Base-by-base conservation (phyloP, 2,113 vertebrate genomes). In the Phasianus colchicus region DNA sequence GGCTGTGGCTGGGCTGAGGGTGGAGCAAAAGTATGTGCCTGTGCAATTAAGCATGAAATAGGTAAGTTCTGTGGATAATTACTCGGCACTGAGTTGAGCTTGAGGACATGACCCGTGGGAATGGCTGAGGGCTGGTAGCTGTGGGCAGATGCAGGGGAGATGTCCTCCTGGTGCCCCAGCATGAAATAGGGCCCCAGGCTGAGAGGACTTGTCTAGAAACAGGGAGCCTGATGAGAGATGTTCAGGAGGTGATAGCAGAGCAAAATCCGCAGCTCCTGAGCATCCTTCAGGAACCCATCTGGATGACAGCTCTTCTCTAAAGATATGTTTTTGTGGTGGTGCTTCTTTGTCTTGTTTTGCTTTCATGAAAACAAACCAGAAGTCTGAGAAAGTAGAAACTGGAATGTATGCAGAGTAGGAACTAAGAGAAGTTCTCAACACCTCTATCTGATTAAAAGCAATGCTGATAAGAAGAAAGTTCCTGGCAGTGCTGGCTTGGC, bases 1-100 rank as follows among this genome's bases (percentile, higher is more conserved):
- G 88, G 48, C 93, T 88, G 29, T 40, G 73, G 54, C 75, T 85
- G 19, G 58, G 76, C 73, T 0, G 0, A 9, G 72, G 71, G 82
- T 73, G 79, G 88, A 94, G 79, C 30, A 58, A 45, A 91, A 95
- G 85, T 92, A 92, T 91, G 60, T 94, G 78, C 58, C 75, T 89
- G 93, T 91, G 92, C 88, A 94, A 80, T 94, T 96, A 94, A 92
- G 92, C 93, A 69, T 94, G 95, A 96, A 96, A 91, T 94, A 96
- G 92, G 90, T 96, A 92, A 95, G 92, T 91, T 88, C 88, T 94
- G 92, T 91, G 82, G 91, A 91, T 96, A 94, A 95, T 96, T 95
- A 76, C 85, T 52, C 64, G 82, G 10, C 8, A 9, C 47, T 20
- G 50, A 77, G 64, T 83, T 72, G 76, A 66, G 71, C 58, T 0